Base-by-base conservation (phyloP, 2,797 vertebrate genomes). In the Arnoldichthys spilopterus region DNA sequence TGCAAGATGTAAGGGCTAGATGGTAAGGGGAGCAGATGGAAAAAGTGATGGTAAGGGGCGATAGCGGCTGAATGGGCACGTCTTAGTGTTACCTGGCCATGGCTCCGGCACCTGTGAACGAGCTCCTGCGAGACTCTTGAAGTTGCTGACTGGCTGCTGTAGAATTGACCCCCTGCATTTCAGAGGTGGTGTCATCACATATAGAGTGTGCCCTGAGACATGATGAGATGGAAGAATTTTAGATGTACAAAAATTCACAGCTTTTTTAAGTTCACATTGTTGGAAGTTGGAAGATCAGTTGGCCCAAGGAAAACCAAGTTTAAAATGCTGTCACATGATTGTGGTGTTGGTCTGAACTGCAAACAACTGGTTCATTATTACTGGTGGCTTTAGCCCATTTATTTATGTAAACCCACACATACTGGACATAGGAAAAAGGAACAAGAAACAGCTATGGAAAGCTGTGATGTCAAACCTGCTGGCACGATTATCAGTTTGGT, bases 31-130 rank as follows among this genome's bases (percentile, higher is more conserved):
- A 37, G 32, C 16, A 9, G 18, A 20, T 63, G 61, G 11, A 34
- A 20, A 12, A 13, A 12, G 32, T 40, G 32, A 37, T 40, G 37
- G 2, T 45, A 16, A 67, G 18, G 28, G 28, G 1, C 20, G 16
- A 28, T 12, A 51, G 18, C 20, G 26, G 5, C 51, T 43, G 53
- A 34, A 43, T 47, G 28, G 16, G 43, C 12, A 7, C 30, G 62
- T 68, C 43, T 58, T 1, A 56, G 28, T 26, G 15, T 32, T 96
- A 99, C 97, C 97, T 97, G 87, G 95, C 93, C 92, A 96, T 90
- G 1, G 93, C 92, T 54, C 93, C 94, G 1, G 88, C 87, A 72
- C 94, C 89, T 20, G 89, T 87, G 63, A 93, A 93, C 11, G 94
- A 91, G 76, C 83, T 87, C 26, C 74, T 85, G 72, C 88, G 88